Evolutionary conservation across 2,888 invertebrate genomes (phyloP), one percentile per base, ranked within the genome.

Genomic region (Drosophila eohydei): DNA sequence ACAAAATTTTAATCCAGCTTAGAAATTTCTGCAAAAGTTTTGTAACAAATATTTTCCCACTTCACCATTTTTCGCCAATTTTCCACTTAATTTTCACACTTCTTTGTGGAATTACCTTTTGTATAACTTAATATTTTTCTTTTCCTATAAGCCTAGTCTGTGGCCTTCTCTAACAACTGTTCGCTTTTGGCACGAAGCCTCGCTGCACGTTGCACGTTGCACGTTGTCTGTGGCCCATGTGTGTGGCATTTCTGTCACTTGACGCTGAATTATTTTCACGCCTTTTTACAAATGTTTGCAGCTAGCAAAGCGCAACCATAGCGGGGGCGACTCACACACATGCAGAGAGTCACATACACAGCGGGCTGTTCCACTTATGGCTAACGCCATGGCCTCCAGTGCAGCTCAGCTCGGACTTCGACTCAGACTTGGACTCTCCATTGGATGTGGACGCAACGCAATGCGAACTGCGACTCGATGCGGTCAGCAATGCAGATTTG

Each of bases 181-280:
- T 58, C 51, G 38, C 11, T 36, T 30, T 52, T 30, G 61, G 63
- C 58, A 40, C 34, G 38, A 14, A 16, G 58, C 58, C 57, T 12
- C 30, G 54, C 1, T 40, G 52, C 16, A 16, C 21, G 71, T 52
- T 57, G 55, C 71, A 36, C 54, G 65, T 56, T 50, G 43, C 30
- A 2, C 32, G 38, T 41, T 54, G 38, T 32, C 58, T 48, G 36
- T 48, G 55, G 64, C 26, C 59, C 61, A 21, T 70, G 85, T 85
- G 85, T 87, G 86, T 87, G 86, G 86, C 89, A 87, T 88, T 87
- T 87, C 87, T 87, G 86, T 88, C 86, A 87, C 86, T 87, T 87
- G 87, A 87, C 84, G 86, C 87, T 89, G 86, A 87, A 88, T 87
- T 87, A 89, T 87, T 87, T 87, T 87, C 86, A 88, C 86, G 86